Conservation (phyloP, 2,113 vertebrate genomes). For the Microcebus ravelobensis region DNA sequence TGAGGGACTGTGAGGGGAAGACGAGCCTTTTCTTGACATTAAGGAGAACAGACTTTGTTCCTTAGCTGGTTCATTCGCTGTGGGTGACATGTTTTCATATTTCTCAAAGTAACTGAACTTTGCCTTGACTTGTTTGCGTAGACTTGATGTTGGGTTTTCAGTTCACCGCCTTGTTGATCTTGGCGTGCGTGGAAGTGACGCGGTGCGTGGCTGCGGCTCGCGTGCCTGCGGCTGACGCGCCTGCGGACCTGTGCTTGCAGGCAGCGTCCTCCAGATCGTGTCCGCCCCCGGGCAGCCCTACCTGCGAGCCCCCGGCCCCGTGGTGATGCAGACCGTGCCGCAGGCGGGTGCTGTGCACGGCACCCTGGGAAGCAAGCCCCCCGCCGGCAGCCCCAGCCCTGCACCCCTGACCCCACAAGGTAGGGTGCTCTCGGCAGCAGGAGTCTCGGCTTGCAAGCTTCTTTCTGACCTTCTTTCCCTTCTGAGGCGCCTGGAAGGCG, state of each 20-base stretch:
- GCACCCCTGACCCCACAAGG: constrained; percentile 83
- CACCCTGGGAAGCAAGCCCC: constrained; percentile 83
- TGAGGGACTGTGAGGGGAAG: neutral
- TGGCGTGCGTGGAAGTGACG: neutral
- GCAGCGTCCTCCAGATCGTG: constrained; percentile 94
- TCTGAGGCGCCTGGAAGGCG: too few relatives aligned
- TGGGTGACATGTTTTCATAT: neutral
- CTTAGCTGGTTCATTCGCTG: neutral
- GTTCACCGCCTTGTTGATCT: neutral
- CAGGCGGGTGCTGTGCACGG: constrained; percentile 85
- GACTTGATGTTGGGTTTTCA: neutral
- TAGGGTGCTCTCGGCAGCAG: constrained; percentile 58
- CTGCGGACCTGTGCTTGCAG: constrained; percentile 76
- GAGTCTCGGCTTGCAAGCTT: neutral
- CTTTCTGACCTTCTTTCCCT: neutral
- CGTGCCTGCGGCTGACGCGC: neutral
- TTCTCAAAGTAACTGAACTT: neutral
- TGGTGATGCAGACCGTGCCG: constrained; percentile 90
- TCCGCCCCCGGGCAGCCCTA: constrained; percentile 91
- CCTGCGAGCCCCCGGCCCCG: constrained; percentile 88
- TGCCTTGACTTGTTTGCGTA: neutral
- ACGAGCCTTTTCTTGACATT: neutral
- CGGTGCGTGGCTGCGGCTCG: neutral
- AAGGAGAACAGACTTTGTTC: neutral
- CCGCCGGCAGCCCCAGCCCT: constrained; percentile 72